Evolutionary conservation across 2,888 invertebrate genomes (phyloP).

Genomic region (Tetranychus truncatus): DNA sequence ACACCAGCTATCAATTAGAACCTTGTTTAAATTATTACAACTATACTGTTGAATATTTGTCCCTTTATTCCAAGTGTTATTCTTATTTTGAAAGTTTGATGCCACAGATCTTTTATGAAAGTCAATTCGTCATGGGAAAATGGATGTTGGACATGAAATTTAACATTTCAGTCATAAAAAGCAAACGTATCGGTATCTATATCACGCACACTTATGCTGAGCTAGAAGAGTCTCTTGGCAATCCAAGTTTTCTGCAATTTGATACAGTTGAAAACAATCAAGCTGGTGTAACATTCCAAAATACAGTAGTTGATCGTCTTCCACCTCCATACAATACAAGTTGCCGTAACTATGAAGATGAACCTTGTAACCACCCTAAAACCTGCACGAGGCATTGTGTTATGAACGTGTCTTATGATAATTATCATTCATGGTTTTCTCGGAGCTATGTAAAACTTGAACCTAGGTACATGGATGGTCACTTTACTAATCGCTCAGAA

Average conservation of each 20-base stretch:
- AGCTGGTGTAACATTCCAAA: background rate
- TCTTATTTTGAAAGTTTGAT: background rate
- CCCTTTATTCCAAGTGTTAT: background rate
- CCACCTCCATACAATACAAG: background rate
- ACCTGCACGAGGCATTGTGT: constrained; percentile 2
- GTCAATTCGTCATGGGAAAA: background rate
- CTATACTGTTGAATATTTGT: background rate
- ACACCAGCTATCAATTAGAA: background rate
- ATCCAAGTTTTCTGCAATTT: background rate
- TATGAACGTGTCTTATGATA: background rate
- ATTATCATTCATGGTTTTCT: background rate
- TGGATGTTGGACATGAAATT: background rate
- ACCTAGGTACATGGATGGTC: background rate
- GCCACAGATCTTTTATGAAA: background rate
- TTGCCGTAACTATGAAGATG: background rate
- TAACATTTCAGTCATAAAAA: background rate
- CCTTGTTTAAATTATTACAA: background rate
- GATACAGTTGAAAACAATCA: constrained; percentile 1
- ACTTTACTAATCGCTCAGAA: background rate
- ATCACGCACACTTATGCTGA: constrained; percentile 3
- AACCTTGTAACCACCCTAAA: background rate
- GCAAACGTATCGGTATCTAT: background rate
- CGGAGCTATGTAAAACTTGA: background rate
- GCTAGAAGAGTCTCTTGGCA: background rate
- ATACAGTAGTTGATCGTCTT: background rate